Percentiles rank a stretch among this genome's conserved stretches.
Evolutionary conservation across 2,797 vertebrate species (phyloP).

Genomic region (Poeciliopsis gracilis): DNA sequence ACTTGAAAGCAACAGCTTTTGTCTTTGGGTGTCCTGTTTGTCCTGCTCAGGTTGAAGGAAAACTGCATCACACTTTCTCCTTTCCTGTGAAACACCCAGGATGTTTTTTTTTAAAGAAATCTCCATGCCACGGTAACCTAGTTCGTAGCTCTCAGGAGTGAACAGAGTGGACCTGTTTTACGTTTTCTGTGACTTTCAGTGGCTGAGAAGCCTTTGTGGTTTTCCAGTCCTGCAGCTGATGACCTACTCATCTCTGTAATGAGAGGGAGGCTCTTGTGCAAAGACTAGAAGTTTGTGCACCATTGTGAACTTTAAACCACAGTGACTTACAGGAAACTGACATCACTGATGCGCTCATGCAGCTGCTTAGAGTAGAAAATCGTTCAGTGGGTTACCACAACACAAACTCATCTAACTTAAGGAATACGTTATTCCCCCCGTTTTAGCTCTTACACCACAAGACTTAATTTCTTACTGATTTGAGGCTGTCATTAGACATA

Average conservation of each 20-base stretch:
- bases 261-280: slow-evolving; percentile 10
- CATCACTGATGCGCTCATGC: slow-evolving; percentile 21
- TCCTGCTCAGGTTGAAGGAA: neutral
- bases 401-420: neutral
- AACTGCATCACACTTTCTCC: neutral
- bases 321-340: slow-evolving; percentile 22
- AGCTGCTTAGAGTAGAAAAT: slow-evolving; percentile 4
- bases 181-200: neutral
- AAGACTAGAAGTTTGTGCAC: slow-evolving; percentile 27
- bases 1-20: neutral
- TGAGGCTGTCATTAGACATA: slow-evolving; percentile 1
- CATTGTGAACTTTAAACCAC: slow-evolving; percentile 32
- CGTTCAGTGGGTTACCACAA: slow-evolving; percentile 26
- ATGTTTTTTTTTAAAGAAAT: neutral
- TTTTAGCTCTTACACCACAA: slow-evolving; percentile 15
- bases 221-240: slow-evolving; percentile 32
- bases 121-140: neutral
- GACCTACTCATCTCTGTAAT: slow-evolving; percentile 44
- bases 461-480: slow-evolving; percentile 9
- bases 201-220: slow-evolving; percentile 25
- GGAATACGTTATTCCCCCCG: neutral
- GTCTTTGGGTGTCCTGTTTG: slow-evolving; percentile 1
- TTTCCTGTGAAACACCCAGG: slow-evolving; percentile 1
- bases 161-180: neutral
- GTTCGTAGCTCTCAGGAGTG: slow-evolving; percentile 6